Evolutionary conservation across 2,888 invertebrate species (phyloP).

Genomic region (Coremacera marginata): DNA sequence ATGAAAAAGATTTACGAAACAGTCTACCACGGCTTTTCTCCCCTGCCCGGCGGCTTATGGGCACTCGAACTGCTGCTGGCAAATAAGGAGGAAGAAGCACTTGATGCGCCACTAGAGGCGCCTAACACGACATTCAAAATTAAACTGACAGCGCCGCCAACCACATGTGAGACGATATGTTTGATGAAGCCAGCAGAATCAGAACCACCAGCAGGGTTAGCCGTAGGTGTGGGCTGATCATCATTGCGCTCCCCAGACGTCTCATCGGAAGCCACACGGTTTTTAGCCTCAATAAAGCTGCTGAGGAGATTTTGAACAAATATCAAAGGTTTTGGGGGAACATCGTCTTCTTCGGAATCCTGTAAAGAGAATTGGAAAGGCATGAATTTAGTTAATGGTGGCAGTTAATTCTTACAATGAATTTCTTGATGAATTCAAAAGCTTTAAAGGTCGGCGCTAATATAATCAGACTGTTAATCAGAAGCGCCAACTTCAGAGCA

Average conservation of each 20-base stretch:
- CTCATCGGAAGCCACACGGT: constrained; percentile 54
- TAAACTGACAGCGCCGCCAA: constrained; percentile 63
- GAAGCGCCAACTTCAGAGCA: too few relatives aligned
- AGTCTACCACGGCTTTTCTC: constrained; percentile 9
- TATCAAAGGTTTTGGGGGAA: constrained; percentile 61
- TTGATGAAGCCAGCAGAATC: constrained; percentile 65
- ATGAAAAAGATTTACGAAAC: not conserved
- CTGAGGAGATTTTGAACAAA: constrained; percentile 62
- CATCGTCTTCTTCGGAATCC: constrained; percentile 68
- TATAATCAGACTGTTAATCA: too few relatives aligned
- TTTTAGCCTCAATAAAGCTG: constrained; percentile 63
- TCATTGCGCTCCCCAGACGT: constrained; percentile 52
- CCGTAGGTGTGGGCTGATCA: not conserved
- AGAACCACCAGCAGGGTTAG: constrained; percentile 51
- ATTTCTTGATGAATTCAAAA: too few relatives aligned
- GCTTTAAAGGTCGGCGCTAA: too few relatives aligned
- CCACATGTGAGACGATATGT: constrained; percentile 63
- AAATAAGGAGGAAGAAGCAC: constrained; percentile 59
- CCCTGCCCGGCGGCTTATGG: constrained; percentile 38
- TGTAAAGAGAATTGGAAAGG: constrained; percentile 44
- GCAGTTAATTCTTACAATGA: too few relatives aligned
- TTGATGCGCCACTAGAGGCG: constrained; percentile 65
- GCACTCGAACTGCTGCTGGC: constrained; percentile 46
- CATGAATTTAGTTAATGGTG: not conserved
- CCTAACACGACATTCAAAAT: constrained; percentile 65